Percentiles rank a stretch among this genome's conserved stretches.
Conservation (phyloP, 2,888 invertebrate genomes). For the Odontomyia ornata region DNA sequence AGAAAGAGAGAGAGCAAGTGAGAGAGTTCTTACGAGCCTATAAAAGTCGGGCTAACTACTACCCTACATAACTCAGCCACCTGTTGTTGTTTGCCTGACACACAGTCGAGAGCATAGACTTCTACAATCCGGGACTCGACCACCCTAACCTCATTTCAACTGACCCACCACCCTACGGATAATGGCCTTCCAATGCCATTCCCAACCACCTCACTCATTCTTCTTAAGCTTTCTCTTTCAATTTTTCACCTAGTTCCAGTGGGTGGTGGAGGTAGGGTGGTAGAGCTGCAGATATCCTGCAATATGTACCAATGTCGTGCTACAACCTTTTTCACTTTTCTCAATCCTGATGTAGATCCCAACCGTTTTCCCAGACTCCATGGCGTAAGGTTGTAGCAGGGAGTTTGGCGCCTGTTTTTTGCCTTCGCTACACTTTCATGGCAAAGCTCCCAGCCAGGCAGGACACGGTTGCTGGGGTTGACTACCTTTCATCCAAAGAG, state of each 20-base stretch:
- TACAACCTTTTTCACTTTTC: constrained; percentile 27
- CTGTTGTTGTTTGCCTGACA: constrained; percentile 41
- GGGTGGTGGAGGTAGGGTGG: background rate
- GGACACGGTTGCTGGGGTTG: background rate
- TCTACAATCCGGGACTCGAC: constrained; percentile 1
- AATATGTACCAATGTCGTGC: background rate
- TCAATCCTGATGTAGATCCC: background rate
- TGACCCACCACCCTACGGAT: background rate
- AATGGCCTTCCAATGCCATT: constrained; percentile 19
- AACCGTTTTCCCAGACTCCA: background rate
- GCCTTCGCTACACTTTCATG: background rate
- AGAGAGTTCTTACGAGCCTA: background rate
- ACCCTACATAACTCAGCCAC: constrained; percentile 34
- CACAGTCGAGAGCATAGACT: background rate
- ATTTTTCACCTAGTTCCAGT: constrained; percentile 1
- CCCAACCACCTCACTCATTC: background rate
- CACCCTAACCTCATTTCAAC: background rate
- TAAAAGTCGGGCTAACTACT: constrained; percentile 23
- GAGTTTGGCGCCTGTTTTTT: background rate
- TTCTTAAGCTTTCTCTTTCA: constrained; percentile 37
- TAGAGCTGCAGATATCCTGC: background rate
- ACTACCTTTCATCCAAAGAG: constrained; percentile 10
- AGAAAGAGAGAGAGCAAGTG: background rate
- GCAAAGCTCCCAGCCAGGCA: constrained; percentile 16
- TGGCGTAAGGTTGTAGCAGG: background rate